Evolutionary conservation across 1,140 invertebrate genomes (phyloP).

Genomic region (Mylabris phalerata): DNA sequence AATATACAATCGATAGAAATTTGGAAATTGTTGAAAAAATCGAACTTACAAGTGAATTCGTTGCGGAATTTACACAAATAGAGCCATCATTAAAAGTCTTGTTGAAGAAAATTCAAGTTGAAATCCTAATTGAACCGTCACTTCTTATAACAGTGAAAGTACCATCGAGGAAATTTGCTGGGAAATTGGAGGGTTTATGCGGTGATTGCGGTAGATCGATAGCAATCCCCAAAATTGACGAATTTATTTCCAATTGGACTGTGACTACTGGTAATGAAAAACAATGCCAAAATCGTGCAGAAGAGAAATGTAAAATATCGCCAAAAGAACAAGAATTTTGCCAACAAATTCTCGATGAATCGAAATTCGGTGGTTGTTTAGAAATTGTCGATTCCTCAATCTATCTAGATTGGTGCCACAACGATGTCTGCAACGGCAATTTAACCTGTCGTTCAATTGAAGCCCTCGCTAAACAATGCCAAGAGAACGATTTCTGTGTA

Average conservation of each 20-base stretch:
- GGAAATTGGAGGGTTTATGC: conserved; percentile 69
- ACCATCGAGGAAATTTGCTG: conserved; percentile 65
- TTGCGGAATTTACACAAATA: conserved; percentile 36
- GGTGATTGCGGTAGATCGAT: conserved; percentile 67
- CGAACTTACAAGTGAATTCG: conserved; percentile 34
- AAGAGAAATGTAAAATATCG: conserved; percentile 47
- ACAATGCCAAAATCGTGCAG: conserved; percentile 28
- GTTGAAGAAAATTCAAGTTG: conserved; percentile 42
- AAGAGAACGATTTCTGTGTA: conserved; percentile 58
- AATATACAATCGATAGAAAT: conserved; percentile 28
- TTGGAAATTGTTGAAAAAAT: conserved; percentile 34
- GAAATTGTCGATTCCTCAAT: conserved; percentile 59
- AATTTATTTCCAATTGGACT: conserved; percentile 56
- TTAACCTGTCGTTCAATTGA: conserved; percentile 56
- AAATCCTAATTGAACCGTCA: conserved; percentile 41
- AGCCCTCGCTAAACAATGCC: conserved; percentile 67
- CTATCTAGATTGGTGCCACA: conserved; percentile 61
- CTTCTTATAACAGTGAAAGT: conserved; percentile 47
- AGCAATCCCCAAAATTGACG: conserved; percentile 38
- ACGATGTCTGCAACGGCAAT: conserved; percentile 55
- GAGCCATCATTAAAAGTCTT: conserved; percentile 39
- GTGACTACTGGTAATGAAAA: conserved; percentile 10
- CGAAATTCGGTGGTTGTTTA: conserved; percentile 61
- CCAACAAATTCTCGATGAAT: conserved; percentile 52
- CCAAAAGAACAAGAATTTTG: conserved; percentile 54